Conservation (phyloP, 2,113 vertebrate genomes). For the Tamias sibiricus region DNA sequence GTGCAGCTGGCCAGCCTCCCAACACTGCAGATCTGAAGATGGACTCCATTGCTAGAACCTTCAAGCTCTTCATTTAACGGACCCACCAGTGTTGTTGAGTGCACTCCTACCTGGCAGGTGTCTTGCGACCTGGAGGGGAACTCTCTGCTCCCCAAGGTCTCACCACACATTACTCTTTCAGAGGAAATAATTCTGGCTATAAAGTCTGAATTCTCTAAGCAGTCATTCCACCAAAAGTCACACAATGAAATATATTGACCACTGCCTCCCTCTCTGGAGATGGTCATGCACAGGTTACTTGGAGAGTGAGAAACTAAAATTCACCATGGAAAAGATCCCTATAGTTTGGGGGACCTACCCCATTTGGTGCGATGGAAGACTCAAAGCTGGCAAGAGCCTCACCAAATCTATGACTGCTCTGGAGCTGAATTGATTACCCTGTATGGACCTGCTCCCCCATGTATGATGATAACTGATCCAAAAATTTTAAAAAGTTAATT, state of each 20-base stretch:
- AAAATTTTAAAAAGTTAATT: neutral
- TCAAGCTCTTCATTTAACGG: neutral
- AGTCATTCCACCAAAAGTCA: neutral
- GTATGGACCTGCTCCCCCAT: accelerated
- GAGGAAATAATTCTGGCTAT: neutral
- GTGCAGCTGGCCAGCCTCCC: neutral
- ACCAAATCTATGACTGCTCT: neutral
- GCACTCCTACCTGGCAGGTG: neutral
- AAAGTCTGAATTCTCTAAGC: neutral
- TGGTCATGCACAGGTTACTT: neutral
- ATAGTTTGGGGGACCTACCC: neutral
- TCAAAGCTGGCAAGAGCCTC: neutral
- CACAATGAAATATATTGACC: neutral
- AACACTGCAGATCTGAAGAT: neutral
- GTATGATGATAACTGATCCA: neutral
- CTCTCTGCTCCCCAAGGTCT: neutral
- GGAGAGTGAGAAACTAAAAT: neutral
- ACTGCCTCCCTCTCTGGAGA: neutral
- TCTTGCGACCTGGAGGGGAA: neutral
- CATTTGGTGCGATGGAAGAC: neutral
- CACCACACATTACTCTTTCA: neutral
- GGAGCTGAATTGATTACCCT: neutral
- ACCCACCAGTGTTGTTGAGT: neutral
- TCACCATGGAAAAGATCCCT: neutral
- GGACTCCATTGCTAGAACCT: neutral